Conservation (phyloP, 2,797 vertebrate genomes). For the Mastacembelus armatus region DNA sequence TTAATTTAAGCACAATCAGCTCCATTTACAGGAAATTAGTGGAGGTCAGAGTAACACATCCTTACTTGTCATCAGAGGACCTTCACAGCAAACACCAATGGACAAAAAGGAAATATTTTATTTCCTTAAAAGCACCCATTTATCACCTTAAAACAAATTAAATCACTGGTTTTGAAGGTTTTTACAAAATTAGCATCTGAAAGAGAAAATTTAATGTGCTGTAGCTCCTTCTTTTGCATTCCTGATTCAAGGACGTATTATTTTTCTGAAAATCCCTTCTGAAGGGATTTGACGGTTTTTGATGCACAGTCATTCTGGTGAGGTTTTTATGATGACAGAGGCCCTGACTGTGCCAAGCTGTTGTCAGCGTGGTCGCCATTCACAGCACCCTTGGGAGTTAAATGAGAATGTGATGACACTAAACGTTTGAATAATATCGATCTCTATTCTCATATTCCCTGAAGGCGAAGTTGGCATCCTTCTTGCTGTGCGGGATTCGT, state of each 20-base stretch:
- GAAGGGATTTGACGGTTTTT: conserved; percentile 16
- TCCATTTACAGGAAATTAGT: conserved; percentile 57
- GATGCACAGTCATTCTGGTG: conserved; percentile 17
- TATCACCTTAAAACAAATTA: conserved; percentile 29
- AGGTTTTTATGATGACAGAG: background rate
- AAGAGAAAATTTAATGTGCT: conserved; percentile 42
- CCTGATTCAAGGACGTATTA: conserved; percentile 23
- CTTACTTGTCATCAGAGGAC: conserved; percentile 9
- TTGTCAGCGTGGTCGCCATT: background rate
- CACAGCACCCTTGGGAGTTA: conserved; percentile 30
- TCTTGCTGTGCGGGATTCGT: conserved; percentile 90
- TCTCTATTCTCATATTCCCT: conserved; percentile 90
- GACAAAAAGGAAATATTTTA: conserved; percentile 20
- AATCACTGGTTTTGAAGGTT: conserved; percentile 25
- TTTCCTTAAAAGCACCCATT: conserved; percentile 56
- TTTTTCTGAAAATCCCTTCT: conserved; percentile 24
- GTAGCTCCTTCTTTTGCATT: conserved; percentile 9
- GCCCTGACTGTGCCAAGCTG: background rate
- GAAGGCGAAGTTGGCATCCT: conserved; percentile 89
- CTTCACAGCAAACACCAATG: conserved; percentile 20
- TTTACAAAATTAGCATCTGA: conserved; percentile 31
- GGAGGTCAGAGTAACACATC: conserved; percentile 32
- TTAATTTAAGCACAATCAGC: conserved; percentile 54
- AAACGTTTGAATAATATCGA: conserved; percentile 91
- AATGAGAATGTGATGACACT: conserved; percentile 43